A percentile compares a stretch with the other conserved stretches of the same genome.
Conservation (phyloP, 2,113 vertebrate genomes). For the Lipotes vexillifer region DNA sequence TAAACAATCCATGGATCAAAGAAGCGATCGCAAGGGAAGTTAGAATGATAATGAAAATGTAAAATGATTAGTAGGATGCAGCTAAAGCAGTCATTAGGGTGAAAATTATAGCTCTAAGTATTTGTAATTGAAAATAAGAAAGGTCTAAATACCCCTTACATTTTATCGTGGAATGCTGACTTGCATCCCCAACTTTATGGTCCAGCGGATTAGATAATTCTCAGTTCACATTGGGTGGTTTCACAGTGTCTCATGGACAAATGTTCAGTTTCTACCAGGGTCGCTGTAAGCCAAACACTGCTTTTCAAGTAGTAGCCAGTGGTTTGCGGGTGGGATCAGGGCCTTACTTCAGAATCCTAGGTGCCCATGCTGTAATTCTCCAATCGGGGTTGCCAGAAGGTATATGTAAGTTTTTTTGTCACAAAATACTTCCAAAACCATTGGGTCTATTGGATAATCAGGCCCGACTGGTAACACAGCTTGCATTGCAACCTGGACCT, state of each 20-base stretch:
- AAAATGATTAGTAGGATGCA: not conserved
- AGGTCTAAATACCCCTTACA: not conserved
- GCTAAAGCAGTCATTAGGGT: not conserved
- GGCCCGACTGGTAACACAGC: not conserved
- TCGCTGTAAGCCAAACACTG: not conserved
- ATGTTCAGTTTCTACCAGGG: not conserved
- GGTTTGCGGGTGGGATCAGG: not conserved
- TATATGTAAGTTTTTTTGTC: not conserved
- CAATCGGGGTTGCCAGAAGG: not conserved
- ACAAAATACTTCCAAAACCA: not conserved
- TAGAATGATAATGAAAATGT: not conserved
- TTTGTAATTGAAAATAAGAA: not conserved
- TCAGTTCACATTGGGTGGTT: not conserved
- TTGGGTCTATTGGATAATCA: not conserved
- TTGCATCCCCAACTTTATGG: not conserved
- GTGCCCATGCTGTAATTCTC: not conserved
- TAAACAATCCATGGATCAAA: not conserved
- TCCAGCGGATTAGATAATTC: not conserved
- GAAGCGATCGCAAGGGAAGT: not conserved
- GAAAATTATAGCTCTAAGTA: not conserved
- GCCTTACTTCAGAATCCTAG: not conserved
- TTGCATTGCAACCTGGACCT: not conserved
- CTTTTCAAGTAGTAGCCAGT: not conserved
- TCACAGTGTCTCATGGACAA: not conserved
- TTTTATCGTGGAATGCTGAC: not conserved